These are phyloP conservation scores for Hyperoodon ampullatus DNA, from an alignment of 2,113 vertebrate genomes.

Conservation along the genomic window DNA sequence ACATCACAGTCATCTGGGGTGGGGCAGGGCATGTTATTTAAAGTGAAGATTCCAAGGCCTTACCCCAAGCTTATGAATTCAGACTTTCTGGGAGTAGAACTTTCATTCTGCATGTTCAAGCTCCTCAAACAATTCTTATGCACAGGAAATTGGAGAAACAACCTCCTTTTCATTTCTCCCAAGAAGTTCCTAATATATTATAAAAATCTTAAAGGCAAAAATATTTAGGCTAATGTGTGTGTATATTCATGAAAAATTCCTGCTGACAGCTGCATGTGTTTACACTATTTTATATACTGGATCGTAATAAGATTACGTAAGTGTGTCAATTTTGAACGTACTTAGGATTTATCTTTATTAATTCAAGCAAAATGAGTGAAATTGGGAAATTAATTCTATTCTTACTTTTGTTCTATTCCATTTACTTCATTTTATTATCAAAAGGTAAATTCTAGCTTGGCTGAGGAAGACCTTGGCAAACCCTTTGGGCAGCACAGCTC, in stretches of 20 bases:
- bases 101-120: slow-evolving; percentile 14
- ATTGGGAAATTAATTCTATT: slow-evolving; percentile 61
- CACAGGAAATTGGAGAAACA: slow-evolving; percentile 15
- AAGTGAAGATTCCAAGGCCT: neutral
- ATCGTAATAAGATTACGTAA: slow-evolving; percentile 61
- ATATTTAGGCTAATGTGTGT: slow-evolving; percentile 52
- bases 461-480: neutral
- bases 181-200: slow-evolving; percentile 50
- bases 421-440: slow-evolving; percentile 52
- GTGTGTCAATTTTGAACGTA: slow-evolving; percentile 50
- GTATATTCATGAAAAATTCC: slow-evolving; percentile 59
- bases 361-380: slow-evolving; percentile 55
- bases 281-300: slow-evolving; percentile 49
- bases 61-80: neutral
- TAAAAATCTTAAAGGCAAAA: slow-evolving; percentile 43
- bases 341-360: slow-evolving; percentile 62
- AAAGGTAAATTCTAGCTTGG: slow-evolving; percentile 19
- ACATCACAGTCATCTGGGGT: neutral
- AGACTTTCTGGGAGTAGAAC: neutral
- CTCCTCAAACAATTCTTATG: neutral
- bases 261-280: slow-evolving; percentile 45
- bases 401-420: slow-evolving; percentile 38
- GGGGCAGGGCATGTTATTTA: neutral
- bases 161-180: slow-evolving; percentile 15
- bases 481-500: neutral